Percentiles rank a stretch among this genome's conserved stretches.
These are phyloP conservation scores for Diarsia mendica DNA, from an alignment of 2,888 invertebrate genomes.

Conservation along the genomic window DNA sequence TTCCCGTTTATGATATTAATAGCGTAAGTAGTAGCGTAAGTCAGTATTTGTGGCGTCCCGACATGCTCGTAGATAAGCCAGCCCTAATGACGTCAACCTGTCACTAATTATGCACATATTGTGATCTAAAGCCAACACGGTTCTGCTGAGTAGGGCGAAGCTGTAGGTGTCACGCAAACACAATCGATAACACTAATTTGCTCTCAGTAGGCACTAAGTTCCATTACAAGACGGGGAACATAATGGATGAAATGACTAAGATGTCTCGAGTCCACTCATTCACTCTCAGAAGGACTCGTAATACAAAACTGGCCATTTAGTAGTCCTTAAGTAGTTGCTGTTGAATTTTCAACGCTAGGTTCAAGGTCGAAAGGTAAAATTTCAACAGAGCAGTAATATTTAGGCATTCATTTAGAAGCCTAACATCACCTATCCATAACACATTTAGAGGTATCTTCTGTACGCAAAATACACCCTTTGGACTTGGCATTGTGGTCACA, in stretches of 20 bases:
- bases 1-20: too few relatives aligned
- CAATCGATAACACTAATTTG: conserved; percentile 24
- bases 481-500: too few relatives aligned
- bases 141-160: conserved; percentile 26
- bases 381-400: not conserved
- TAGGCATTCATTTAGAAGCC: not conserved
- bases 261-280: not conserved
- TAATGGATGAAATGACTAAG: not conserved
- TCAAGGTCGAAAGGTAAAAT: not conserved
- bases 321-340: not conserved
- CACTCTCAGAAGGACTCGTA: not conserved
- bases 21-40: too few relatives aligned
- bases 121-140: conserved; percentile 53
- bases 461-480: too few relatives aligned
- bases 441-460: not conserved
- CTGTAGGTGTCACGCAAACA: conserved; percentile 8
- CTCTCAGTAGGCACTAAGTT: conserved; percentile 12
- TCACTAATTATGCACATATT: conserved; percentile 54
- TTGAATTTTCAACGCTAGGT: not conserved
- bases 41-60: conserved; percentile 34
- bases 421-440: not conserved
- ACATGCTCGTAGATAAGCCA: conserved; percentile 32
- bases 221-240: not conserved
- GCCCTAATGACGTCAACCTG: conserved; percentile 45
- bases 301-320: not conserved